Evolutionary conservation across 2,797 vertebrate species (phyloP).

Genomic region (Synanceia verrucosa): DNA sequence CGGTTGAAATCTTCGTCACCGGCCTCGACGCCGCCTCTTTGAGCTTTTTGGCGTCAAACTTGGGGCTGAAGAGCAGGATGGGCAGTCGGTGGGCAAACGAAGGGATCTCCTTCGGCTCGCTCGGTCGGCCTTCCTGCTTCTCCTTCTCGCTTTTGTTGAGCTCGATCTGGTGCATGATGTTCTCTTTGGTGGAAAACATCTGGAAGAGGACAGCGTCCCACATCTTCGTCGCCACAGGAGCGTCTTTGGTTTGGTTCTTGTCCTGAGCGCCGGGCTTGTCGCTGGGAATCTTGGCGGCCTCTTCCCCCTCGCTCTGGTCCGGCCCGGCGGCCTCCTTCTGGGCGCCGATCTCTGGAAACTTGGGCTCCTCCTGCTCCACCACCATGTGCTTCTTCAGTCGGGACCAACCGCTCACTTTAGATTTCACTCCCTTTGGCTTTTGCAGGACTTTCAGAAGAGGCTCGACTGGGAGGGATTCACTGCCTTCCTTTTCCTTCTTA

Average conservation of each 20-base stretch:
- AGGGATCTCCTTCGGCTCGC: slow-evolving; percentile 63
- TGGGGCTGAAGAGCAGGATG: slow-evolving; percentile 90
- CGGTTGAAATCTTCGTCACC: slow-evolving; percentile 79
- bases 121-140: slow-evolving; percentile 29
- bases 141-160: slow-evolving; percentile 74
- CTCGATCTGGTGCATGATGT: slow-evolving; percentile 80
- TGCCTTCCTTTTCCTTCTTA: slow-evolving; percentile 40
- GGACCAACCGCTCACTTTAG: slow-evolving; percentile 86
- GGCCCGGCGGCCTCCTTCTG: slow-evolving; percentile 50
- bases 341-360: slow-evolving; percentile 68
- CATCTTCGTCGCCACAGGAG: slow-evolving; percentile 86
- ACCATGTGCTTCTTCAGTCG: slow-evolving; percentile 92
- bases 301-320: slow-evolving; percentile 41
- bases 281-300: slow-evolving; percentile 21
- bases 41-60: slow-evolving; percentile 92
- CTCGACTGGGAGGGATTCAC: slow-evolving; percentile 50
- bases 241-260: slow-evolving; percentile 39
- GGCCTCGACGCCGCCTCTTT: slow-evolving; percentile 88
- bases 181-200: slow-evolving; percentile 86
- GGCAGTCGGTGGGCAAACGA: slow-evolving; percentile 84
- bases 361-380: slow-evolving; percentile 84
- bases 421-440: slow-evolving; percentile 79
- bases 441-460: slow-evolving; percentile 71
- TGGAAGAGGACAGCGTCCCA: slow-evolving; percentile 95
- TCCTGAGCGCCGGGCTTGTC: slow-evolving; percentile 6